These are phyloP conservation scores for Nerophis ophidion DNA, from an alignment of 2,113 vertebrate genomes.

Conservation along the genomic window DNA sequence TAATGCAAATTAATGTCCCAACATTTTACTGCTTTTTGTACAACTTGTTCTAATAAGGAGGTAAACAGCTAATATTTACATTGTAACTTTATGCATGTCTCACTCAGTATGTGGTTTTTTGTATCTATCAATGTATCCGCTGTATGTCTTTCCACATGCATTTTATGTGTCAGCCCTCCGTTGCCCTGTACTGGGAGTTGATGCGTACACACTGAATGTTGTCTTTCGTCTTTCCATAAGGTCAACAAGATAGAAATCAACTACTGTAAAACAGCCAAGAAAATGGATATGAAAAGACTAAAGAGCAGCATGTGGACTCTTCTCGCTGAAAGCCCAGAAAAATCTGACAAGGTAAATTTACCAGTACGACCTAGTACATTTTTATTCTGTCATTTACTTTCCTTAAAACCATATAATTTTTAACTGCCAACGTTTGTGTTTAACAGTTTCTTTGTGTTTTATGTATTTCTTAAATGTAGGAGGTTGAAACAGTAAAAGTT, in stretches of 20 bases:
- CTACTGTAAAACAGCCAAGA: slow-evolving; percentile 87
- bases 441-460: not conserved
- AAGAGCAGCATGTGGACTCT: slow-evolving; percentile 89
- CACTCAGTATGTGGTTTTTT: no score
- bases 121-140: no score
- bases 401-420: not conserved
- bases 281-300: slow-evolving; percentile 91
- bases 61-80: no score
- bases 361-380: no score
- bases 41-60: no score
- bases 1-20: no score
- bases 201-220: not conserved
- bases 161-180: no score
- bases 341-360: slow-evolving; percentile 47
- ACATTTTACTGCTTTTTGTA: no score
- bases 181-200: no score
- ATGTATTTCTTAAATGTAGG: slow-evolving; percentile 38
- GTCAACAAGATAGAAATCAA: slow-evolving; percentile 84
- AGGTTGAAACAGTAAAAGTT: slow-evolving; percentile 47
- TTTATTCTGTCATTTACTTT: not conserved
- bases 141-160: no score
- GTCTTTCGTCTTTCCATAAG: slow-evolving; percentile 55
- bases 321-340: slow-evolving; percentile 65
- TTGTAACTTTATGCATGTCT: no score
- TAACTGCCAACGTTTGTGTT: not conserved